Evolutionary conservation across 2,888 invertebrate genomes (phyloP), one percentile per base, ranked within the genome.

Genomic region (Lithodes maja): DNA sequence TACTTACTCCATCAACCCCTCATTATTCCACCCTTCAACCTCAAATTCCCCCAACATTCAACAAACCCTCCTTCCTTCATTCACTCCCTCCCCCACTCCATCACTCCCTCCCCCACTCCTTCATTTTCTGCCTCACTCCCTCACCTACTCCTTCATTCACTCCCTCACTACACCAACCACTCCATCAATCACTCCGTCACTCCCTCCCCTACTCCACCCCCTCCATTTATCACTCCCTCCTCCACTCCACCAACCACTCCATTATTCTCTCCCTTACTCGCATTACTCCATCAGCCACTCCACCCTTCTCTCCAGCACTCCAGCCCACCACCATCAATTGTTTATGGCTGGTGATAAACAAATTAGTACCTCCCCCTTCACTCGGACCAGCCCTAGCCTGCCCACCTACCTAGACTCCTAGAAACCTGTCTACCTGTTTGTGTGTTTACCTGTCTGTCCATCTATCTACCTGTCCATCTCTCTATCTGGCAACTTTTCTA

Each of bases 261-360:
- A 12, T 78, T n/a, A 75, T 50, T 77, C 77, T 50, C 12, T 15
- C 77, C 15, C 50, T 9, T 12, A 33, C 50, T 77, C 77, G 15
- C 9, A 68, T 68, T n/a, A 75, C 77, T 77, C 77, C 77, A 15
- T 15, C 77, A 50, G 12, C 50, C 33, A 33, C 50, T 77, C 77
- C 50, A 50, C 77, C 50, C 50, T 12, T 2, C 50, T 50, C 49
- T 77, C 55, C 80, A 53, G 17, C 80, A 53, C 53, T 17, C 54
- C 80, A 33, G n/a, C 54, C 53, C 15, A 15, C 80, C 80, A 7
- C 80, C 54, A 80, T 80, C 53, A 54, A 33, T 53, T 53, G 52
- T 80, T 80, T 80, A 80, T 80, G n/a, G 54, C 80, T 15, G 52
- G 80, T 80, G 80, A 54, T 80, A 80, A 80, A 80, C 50, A 80